These are phyloP conservation scores for Bombus terrestris DNA, from an alignment of 1,140 invertebrate genomes.

Conservation along the genomic window DNA sequence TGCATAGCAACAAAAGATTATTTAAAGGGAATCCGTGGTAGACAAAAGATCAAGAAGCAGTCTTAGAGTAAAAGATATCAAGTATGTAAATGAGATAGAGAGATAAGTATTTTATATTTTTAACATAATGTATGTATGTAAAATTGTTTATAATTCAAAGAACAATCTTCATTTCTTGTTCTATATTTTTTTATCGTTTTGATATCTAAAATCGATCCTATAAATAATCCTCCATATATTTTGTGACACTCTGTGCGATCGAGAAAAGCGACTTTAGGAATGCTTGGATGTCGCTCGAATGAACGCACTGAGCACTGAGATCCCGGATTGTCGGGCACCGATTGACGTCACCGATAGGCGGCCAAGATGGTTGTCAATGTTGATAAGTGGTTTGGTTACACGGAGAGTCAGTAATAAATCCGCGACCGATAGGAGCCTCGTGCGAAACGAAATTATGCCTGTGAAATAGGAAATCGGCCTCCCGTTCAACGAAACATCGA, in stretches of 20 bases:
- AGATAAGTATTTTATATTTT: not conserved
- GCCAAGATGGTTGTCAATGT: slow-evolving; percentile 72
- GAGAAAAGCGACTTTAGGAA: slow-evolving; percentile 32
- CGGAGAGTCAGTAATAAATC: slow-evolving; percentile 63
- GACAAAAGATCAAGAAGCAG: no score
- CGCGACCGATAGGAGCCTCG: slow-evolving; percentile 5
- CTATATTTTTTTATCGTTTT: not conserved
- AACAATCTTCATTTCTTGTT: not conserved
- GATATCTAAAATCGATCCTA: not conserved
- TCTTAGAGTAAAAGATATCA: no score
- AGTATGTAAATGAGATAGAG: no score
- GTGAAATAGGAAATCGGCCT: slow-evolving; percentile 52
- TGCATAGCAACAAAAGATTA: no score
- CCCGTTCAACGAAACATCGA: slow-evolving; percentile 62
- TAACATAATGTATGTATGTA: not conserved
- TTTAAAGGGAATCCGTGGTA: no score
- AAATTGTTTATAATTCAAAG: not conserved
- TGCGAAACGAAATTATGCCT: slow-evolving; percentile 58
- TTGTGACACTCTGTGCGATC: not conserved
- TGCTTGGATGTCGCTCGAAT: slow-evolving; percentile 28
- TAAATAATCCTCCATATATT: not conserved
- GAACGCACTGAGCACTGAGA: slow-evolving; percentile 29
- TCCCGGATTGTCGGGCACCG: slow-evolving; percentile 58
- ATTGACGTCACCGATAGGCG: slow-evolving; percentile 70
- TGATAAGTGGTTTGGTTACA: slow-evolving; percentile 72